Percentiles rank a stretch among this genome's conserved stretches.
Evolutionary conservation across 1,140 invertebrate genomes (phyloP).

Genomic region (Andrena cerasifolii): DNA sequence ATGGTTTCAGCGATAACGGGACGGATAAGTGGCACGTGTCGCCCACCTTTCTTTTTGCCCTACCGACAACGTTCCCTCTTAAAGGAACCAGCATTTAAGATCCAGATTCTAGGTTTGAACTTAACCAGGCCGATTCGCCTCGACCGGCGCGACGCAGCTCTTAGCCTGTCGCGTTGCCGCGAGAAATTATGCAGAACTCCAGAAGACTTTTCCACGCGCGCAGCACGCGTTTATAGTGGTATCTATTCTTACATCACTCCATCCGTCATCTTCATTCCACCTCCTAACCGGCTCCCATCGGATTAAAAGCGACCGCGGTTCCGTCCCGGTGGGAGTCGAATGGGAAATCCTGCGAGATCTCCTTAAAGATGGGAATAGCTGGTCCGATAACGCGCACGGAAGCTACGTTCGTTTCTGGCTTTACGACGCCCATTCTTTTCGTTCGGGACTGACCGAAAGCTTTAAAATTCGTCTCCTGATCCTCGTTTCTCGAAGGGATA

Average conservation of each 20-base stretch:
- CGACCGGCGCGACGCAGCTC: neutral
- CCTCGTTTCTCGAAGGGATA: constrained; percentile 18
- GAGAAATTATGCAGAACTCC: constrained; percentile 29
- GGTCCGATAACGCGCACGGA: constrained; percentile 1
- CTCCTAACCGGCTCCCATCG: too few species aligned
- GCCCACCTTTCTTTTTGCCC: constrained; percentile 33
- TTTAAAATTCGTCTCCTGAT: constrained; percentile 46
- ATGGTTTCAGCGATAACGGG: constrained; percentile 48
- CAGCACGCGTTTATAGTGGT: neutral
- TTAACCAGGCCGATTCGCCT: constrained; percentile 34
- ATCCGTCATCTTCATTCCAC: too few species aligned
- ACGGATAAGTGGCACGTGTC: constrained; percentile 68
- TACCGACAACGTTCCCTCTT: constrained; percentile 41
- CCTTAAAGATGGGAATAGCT: neutral
- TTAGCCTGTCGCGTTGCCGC: constrained; percentile 1
- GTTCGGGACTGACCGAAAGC: constrained; percentile 17
- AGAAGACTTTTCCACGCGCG: constrained; percentile 33
- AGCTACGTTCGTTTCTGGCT: constrained; percentile 29
- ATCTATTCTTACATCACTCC: too few species aligned
- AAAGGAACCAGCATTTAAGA: constrained; percentile 16
- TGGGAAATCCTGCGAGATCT: neutral
- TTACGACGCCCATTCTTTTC: constrained; percentile 50
- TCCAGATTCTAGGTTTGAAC: constrained; percentile 20
- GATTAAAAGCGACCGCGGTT: too few species aligned
- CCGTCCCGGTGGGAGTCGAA: too few species aligned